Conservation (phyloP, 2,888 invertebrate genomes). For the Metalampra italica region DNA sequence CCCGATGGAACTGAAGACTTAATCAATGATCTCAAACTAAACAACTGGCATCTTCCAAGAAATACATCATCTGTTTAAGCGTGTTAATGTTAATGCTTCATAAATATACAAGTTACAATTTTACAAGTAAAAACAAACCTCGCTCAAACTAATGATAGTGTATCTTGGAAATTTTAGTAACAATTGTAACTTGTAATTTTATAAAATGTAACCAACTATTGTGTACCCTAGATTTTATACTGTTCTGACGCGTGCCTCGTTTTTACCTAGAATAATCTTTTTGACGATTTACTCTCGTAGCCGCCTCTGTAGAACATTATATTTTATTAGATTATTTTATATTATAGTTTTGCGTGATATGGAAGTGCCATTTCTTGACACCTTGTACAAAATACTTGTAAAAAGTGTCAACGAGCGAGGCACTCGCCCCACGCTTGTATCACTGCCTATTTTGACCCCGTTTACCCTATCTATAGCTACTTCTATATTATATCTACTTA, state of each 20-base stretch:
- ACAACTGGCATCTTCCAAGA: too few relatives aligned
- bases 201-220: neutral
- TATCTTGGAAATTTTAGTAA: neutral
- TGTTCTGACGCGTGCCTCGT: constrained; percentile 1
- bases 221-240: constrained; percentile 7
- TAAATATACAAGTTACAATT: neutral
- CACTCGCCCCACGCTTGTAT: neutral
- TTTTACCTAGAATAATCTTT: neutral
- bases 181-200: neutral
- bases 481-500: neutral
- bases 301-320: neutral
- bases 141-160: too few relatives aligned
- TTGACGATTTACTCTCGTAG: too few relatives aligned
- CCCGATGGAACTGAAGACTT: neutral
- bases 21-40: neutral
- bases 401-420: too few relatives aligned
- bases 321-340: neutral
- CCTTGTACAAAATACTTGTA: too few relatives aligned
- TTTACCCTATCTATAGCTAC: constrained; percentile 1
- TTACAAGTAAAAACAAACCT: neutral
- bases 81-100: neutral
- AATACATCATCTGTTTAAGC: too few relatives aligned
- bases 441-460: constrained; percentile 6
- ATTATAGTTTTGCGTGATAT: too few relatives aligned
- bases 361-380: too few relatives aligned